These are phyloP conservation scores for Magallana angulata DNA, from an alignment of 1,140 invertebrate genomes.

Conservation along the genomic window DNA sequence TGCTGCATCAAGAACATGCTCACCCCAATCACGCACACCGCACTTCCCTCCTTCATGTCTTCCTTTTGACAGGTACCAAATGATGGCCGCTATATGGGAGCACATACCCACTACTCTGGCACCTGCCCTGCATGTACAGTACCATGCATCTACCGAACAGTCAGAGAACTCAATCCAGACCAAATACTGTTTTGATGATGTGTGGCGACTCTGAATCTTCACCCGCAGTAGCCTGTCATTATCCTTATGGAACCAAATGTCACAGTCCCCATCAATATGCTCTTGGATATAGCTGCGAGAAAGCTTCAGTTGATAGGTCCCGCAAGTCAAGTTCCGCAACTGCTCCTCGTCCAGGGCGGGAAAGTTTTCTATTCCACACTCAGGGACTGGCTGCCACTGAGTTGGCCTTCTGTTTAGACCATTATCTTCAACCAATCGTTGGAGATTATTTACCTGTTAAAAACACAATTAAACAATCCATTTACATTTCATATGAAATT, in stretches of 20 bases:
- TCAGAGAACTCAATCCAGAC: neutral
- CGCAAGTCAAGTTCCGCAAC: neutral
- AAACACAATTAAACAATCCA: too few relatives aligned
- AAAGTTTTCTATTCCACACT: neutral
- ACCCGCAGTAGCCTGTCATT: neutral
- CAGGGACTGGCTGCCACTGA: too few relatives aligned
- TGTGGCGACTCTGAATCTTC: slow-evolving; percentile 43
- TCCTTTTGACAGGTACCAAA: slow-evolving; percentile 35
- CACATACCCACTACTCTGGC: slow-evolving; percentile 44
- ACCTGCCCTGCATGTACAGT: slow-evolving; percentile 50
- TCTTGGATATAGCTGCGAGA: slow-evolving; percentile 41
- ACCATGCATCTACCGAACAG: slow-evolving; percentile 16
- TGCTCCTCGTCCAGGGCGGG: neutral
- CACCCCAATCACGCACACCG: slow-evolving; percentile 42
- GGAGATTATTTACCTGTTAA: too few relatives aligned
- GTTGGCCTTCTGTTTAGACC: too few relatives aligned
- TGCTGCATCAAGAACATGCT: slow-evolving; percentile 29
- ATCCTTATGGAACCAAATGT: slow-evolving; percentile 46
- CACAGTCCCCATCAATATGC: neutral
- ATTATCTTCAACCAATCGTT: too few relatives aligned
- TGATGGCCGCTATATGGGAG: slow-evolving; percentile 43
- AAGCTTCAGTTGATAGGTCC: slow-evolving; percentile 37
- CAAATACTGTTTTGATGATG: neutral
- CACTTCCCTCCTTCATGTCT: neutral
- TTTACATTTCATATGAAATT: too few relatives aligned